These are phyloP conservation scores for Gambusia affinis DNA, from an alignment of 2,113 vertebrate genomes.

Conservation along the genomic window DNA sequence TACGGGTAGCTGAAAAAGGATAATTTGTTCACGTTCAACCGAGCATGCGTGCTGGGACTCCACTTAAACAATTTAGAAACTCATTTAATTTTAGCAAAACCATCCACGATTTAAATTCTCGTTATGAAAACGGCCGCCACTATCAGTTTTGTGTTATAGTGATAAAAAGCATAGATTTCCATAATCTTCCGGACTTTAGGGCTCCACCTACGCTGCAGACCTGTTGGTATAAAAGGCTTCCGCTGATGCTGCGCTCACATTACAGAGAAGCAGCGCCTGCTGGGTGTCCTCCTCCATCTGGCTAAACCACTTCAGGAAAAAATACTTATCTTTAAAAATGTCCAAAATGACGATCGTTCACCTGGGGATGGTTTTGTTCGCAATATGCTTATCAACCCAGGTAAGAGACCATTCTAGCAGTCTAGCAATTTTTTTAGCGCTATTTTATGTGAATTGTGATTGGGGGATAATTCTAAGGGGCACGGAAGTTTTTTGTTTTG, in stretches of 20 bases:
- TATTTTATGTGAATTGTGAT: neutral
- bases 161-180: neutral
- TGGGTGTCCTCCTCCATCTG: constrained; percentile 34
- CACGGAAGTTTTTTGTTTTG: neutral
- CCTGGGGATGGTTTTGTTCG: constrained; percentile 71
- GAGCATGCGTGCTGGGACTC: neutral
- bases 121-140: neutral
- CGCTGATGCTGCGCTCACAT: constrained; percentile 50
- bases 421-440: neutral
- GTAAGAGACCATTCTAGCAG: constrained; percentile 50
- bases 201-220: constrained; percentile 50
- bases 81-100: neutral
- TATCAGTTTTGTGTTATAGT: neutral
- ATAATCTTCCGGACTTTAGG: neutral
- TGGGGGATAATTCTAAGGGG: neutral
- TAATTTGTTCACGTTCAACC: neutral
- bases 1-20: neutral
- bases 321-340: constrained; percentile 52
- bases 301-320: constrained; percentile 35
- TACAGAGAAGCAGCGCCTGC: constrained; percentile 42
- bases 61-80: neutral
- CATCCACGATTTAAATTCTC: neutral
- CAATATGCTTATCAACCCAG: constrained; percentile 76
- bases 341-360: constrained; percentile 68
- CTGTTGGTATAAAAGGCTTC: constrained; percentile 66